These are phyloP conservation scores for Xenops minutus DNA, from an alignment of 2,797 vertebrate species.

Conservation along the genomic window DNA sequence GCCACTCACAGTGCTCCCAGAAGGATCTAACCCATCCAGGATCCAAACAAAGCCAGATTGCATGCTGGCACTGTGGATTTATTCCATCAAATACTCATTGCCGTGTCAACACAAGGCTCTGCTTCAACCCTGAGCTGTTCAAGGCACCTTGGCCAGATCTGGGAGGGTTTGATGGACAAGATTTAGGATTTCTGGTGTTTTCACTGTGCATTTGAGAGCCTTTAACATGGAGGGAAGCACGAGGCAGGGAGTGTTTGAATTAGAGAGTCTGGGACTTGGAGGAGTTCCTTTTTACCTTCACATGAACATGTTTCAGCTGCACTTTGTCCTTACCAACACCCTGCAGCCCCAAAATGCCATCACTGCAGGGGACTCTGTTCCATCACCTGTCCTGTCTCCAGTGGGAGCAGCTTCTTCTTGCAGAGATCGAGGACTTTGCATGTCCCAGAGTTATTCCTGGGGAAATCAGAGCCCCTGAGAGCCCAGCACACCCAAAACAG, in stretches of 20 bases:
- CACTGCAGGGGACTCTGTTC: no score
- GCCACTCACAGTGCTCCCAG: neutral
- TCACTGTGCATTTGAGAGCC: no score
- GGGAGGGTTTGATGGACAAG: neutral
- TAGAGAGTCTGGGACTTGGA: neutral
- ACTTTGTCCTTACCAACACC: neutral
- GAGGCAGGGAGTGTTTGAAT: neutral
- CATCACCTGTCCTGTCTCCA: neutral
- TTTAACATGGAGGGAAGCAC: neutral
- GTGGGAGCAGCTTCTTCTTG: neutral
- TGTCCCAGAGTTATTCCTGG: neutral
- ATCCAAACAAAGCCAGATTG: neutral
- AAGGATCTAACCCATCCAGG: neutral
- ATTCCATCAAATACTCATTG: neutral
- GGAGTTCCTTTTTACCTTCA: neutral
- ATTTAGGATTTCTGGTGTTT: neutral
- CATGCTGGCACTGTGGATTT: neutral
- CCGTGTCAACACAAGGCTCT: neutral
- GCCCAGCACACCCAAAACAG: neutral
- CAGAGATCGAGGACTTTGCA: neutral
- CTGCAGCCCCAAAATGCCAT: no score
- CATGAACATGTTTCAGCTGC: neutral
- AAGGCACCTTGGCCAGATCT: neutral
- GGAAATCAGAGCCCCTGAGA: neutral
- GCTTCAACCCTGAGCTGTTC: neutral